Base-by-base conservation (phyloP, 2,797 vertebrate species). In the Melanotaenia maccullochi region DNA sequence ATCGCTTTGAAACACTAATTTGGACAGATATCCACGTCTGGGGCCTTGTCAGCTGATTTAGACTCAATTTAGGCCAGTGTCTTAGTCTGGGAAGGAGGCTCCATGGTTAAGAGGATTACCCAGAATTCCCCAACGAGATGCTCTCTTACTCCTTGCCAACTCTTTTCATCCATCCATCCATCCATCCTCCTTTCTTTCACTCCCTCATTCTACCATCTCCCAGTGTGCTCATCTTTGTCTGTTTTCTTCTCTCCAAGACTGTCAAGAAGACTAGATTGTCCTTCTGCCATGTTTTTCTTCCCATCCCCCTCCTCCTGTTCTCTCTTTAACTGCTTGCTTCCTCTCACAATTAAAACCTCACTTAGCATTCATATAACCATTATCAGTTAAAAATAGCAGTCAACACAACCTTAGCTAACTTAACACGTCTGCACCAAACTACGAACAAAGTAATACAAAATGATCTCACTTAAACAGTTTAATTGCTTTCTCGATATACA, bases 21-120 rank as follows among this genome's bases (percentile, higher is more conserved):
- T 76, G 68, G 81, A 73, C 79, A 74, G 64, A 85, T 68, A 85
- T 81, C 78, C 69, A 71, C 24, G 16, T 86, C 87, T 65, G 68
- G 55, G 81, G 54, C 78, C 89, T 81, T 79, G 85, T 92, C 90
- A 90, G 85, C 88, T 91, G 87, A 90, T 90, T 87, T 79, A 86
- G 82, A 88, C 90, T 90, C 86, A 85, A 83, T 90, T 87, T 87
- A 78, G 76, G 77, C 89, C 79, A 84, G 68, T 88, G 89, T 92
- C 88, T 89, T 71, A 83, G 88, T 85, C 87, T 90, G 88, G 81
- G 85, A 91, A 89, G 86, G 86, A 86, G 88, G 83, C 88, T 90
- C 85, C 88, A 87, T 78, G 83, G 78, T 88, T 92, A 93, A 93
- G 88, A 92, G 90, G 91, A 93, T 93, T 93, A 93, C 85, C 87